These are phyloP conservation scores for Lepidochitona cinerea DNA, from an alignment of 2,888 invertebrate species.

Conservation along the genomic window DNA sequence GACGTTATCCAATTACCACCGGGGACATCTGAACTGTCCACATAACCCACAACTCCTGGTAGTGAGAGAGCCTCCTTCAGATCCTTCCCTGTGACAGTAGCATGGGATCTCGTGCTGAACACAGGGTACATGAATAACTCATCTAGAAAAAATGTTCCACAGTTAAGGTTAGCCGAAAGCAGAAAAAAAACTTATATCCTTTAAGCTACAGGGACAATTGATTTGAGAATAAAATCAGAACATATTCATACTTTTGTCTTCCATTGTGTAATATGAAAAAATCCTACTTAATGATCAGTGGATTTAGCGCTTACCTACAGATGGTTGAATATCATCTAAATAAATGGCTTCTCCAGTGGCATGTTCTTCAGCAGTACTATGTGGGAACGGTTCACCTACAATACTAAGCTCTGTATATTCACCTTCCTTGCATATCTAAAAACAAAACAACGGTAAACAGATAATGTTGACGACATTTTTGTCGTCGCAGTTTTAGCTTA, in stretches of 20 bases:
- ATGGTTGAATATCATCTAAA: constrained; percentile 86
- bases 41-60: constrained; percentile 87
- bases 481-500: no score
- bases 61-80: constrained; percentile 80
- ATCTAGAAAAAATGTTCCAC: constrained; percentile 69
- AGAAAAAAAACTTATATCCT: no score
- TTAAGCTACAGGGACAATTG: no score
- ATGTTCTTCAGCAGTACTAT: constrained; percentile 84
- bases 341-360: constrained; percentile 90
- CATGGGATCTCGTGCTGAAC: constrained; percentile 85
- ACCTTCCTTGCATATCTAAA: not conserved
- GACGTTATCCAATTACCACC: constrained; percentile 80
- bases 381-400: not conserved
- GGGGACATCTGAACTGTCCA: constrained; percentile 83
- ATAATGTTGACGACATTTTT: no score
- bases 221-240: no score
- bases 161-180: no score
- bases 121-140: constrained; percentile 88
- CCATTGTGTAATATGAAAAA: no score
- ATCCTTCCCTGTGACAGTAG: constrained; percentile 84
- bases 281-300: no score
- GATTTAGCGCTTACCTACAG: constrained; percentile 68
- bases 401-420: not conserved
- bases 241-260: no score
- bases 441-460: no score